Base-by-base conservation (phyloP, 2,797 vertebrate species). In the Hapalemur alaotrensis region DNA sequence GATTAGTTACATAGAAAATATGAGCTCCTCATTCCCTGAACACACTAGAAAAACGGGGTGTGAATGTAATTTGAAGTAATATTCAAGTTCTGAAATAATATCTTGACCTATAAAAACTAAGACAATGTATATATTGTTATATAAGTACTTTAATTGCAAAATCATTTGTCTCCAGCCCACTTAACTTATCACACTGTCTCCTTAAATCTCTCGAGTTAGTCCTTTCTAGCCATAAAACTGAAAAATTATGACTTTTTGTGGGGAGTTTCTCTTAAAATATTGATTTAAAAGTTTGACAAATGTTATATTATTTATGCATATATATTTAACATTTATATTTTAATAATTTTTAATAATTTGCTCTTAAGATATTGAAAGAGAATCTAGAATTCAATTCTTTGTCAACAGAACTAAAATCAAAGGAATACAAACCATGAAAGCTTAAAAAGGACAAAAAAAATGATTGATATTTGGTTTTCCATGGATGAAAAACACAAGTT, bases 381-480 rank as follows among this genome's bases (percentile, higher is more conserved):
- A 67, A 82, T 46, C 93, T 89, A 75, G 5, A 94, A 91, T 95
- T 96, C 87, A 95, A 91, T 96, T 86, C 3, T 86, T 57, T 93
- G 32, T 57, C 54, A 84, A 48, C 2, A 86, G 32, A 89, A 84
- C 75, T 94, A 86, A 92, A 78, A 78, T 59, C 9, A 96, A 86
- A 92, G 18, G 6, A 95, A 70, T 54, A 89, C 80, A 86, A 94
- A 67, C 23, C 4, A 22, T 57, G 38, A 76, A 84, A 84, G 15
- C 30, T 92, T 91, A 92, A 90, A 93, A 96, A 72, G 17, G 13
- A 32, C 59, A 91, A 41, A 88, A 69, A 69, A 76, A 59, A 73
- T 76, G 23, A 95, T 18, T 69, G 95, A 90, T n/a, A 80, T 1
- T 41, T 94, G 25, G 83, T 93, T 94, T 88, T 80, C 18, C 43